Percentiles rank a stretch among this genome's conserved stretches.
Conservation (phyloP, 37 sponge, comb jelly and placozoan genomes). For the Amphimedon queenslandica region DNA sequence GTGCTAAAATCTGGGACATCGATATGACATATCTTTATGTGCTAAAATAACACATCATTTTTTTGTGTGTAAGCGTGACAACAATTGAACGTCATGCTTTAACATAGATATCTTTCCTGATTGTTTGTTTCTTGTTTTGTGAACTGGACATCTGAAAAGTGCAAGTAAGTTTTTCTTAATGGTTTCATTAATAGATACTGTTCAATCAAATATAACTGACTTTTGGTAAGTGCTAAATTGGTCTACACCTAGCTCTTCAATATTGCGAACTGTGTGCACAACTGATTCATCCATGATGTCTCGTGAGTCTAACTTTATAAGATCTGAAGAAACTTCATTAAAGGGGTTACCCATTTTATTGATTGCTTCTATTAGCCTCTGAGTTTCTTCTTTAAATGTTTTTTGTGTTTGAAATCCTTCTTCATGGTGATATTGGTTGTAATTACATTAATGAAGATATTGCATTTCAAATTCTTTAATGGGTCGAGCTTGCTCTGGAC, state of each 20-base stretch:
- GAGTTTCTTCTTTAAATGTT: conserved; percentile 10
- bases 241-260: conserved; percentile 14
- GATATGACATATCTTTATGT: no score
- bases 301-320: conserved; percentile 49
- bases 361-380: conserved; percentile 7
- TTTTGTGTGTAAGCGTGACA: conserved; percentile 16
- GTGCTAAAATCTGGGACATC: no score
- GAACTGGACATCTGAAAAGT: conserved; percentile 23
- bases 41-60: no score
- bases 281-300: no score
- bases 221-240: no score
- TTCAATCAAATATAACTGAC: conserved; percentile 24
- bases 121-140: conserved; percentile 24
- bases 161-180: no score
- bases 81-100: no score
- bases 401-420: conserved; percentile 27
- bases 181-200: no score
- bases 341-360: conserved; percentile 47
- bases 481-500: conserved; percentile 46
- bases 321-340: conserved; percentile 20
- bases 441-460: conserved; percentile 15
- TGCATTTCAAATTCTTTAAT: conserved; percentile 4
- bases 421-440: conserved; percentile 12
- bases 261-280: no score
- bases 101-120: no score